phyloP scores from a whole-genome alignment of 1,140 invertebrate species.

The Cydia strobilella region DNA sequence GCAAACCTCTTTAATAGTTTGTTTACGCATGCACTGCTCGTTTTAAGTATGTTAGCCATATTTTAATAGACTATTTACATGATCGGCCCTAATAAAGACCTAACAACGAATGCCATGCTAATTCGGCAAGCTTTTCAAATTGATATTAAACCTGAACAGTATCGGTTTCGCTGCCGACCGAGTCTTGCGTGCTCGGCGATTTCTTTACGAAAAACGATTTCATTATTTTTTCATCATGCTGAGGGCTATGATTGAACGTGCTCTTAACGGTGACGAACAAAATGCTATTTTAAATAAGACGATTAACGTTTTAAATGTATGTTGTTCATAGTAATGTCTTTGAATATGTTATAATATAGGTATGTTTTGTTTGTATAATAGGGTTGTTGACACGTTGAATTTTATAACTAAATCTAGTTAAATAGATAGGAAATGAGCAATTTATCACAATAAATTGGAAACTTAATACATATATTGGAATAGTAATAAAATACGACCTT shows the following conservation, averaged over 20 bases:
- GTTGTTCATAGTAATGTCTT: constrained; percentile 37
- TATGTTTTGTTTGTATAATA: too few relatives aligned
- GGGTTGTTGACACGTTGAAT: too few relatives aligned
- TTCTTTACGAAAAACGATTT: constrained; percentile 36
- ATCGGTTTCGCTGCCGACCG: constrained; percentile 51
- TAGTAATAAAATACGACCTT: too few relatives aligned
- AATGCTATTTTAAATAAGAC: constrained; percentile 57
- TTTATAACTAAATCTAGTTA: too few relatives aligned
- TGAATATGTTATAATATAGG: too few relatives aligned
- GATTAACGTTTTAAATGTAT: constrained; percentile 61
- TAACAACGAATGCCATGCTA: constrained; percentile 61
- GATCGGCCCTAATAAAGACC: constrained; percentile 66
- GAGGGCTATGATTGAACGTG: constrained; percentile 69
- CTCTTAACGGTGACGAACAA: constrained; percentile 62
- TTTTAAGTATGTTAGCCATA: constrained; percentile 53
- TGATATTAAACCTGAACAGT: constrained; percentile 56
- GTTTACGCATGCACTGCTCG: constrained; percentile 66
- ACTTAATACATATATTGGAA: too few relatives aligned
- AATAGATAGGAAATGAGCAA: too few relatives aligned
- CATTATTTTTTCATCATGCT: constrained; percentile 56
- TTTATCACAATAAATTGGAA: too few relatives aligned
- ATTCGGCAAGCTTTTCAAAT: constrained; percentile 53
- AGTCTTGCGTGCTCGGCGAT: constrained; percentile 50
- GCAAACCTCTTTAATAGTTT: constrained; percentile 66
- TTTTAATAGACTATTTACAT: constrained; percentile 69